Evolutionary conservation across 2,113 vertebrate genomes (phyloP), one percentile per base, ranked within the genome.

Genomic region (Urocolius indicus): DNA sequence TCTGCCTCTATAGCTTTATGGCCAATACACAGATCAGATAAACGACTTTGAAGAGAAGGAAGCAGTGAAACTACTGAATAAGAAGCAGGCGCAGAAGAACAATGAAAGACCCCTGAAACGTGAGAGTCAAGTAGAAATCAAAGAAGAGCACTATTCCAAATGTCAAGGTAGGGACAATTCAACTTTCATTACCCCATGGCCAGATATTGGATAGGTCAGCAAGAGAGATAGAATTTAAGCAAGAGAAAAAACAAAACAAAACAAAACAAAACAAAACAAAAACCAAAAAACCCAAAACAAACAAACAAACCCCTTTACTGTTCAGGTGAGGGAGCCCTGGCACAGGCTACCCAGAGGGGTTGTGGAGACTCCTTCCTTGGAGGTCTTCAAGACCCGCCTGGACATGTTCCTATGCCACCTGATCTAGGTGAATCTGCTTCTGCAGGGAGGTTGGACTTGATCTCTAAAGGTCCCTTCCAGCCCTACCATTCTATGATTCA

Each of bases 21-120:
- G 99, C 20, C 98, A 99, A 90, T 99, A 99, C 97, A 99, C 98
- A 89, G 99, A 99, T 80, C 98, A 98, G 94, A 94, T 98, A 92
- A 98, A 97, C n/a, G 96, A 94, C 84, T 97, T 98, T 72, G 97
- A 98, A 92, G 96, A 97, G 63, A 98, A 98, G 79, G 99, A 97
- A 98, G 97, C 86, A 62, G 78, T 32, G 75, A 93, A 94, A 78
- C 84, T 97, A 51, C 88, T 95, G 76, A 88, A 73, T 51, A 75
- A 95, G 57, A 95, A 95, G 51, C 61, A 71, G 30, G 34, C 20
- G 49, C 92, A 88, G 62, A 86, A 68, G 49, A 95, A 58, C 68
- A 55, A 92, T 65, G 95, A 61, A 92, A 94, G 69, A 57, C 65
- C 84, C 63, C 66, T 74, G 95, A 97, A 94, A 85, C 75, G 22